Evolutionary conservation across 2,797 vertebrate species (phyloP), one percentile per base, ranked within the genome.

Genomic region (Bucorvus abyssinicus): DNA sequence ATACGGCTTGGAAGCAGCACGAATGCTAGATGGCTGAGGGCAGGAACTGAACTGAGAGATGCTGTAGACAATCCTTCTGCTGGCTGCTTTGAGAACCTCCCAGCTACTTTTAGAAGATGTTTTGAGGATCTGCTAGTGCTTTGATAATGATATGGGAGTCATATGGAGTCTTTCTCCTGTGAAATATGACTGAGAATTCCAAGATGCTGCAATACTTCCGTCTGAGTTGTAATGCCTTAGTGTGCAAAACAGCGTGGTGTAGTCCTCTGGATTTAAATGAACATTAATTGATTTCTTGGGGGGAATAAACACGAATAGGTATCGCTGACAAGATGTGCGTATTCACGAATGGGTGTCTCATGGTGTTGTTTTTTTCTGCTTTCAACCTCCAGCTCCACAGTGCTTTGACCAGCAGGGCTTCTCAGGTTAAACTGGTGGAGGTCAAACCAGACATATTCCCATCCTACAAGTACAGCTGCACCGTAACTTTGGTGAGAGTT

Each of bases 401-500:
- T 80, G 84, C 92, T 91, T 76, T 96, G 50, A 76, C 94, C 95
- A 97, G 47, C 57, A 92, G 87, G n/a, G 78, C 94, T 2, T 95
- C 98, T 78, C 97, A 98, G 85, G 95, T 98, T 87, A 98, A 98
- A 95, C 97, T 98, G 27, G 97, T 98, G 52, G 98, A 98, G 80
- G 97, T 98, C 93, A 97, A 98, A 92, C 97, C 98, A 3, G 98
- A 98, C 23, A 17, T 96, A 32, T 98, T 98, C 93, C 98, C 98
- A 92, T 97, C 98, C 4, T 98, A 98, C 91, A 98, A 98, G 84
- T 98, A 98, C 94, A 98, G 97, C 95, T 98, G 98, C 84, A 98
- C 98, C 0, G 97, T 98, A 69, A 98, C 98, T 49, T 95, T 98
- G 98, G 97, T 98, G 84, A 98, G 98, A 68, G 29, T 92, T 53